These are phyloP conservation scores for Psylliodes chrysocephalus DNA, from an alignment of 2,888 invertebrate genomes.

Conservation along the genomic window DNA sequence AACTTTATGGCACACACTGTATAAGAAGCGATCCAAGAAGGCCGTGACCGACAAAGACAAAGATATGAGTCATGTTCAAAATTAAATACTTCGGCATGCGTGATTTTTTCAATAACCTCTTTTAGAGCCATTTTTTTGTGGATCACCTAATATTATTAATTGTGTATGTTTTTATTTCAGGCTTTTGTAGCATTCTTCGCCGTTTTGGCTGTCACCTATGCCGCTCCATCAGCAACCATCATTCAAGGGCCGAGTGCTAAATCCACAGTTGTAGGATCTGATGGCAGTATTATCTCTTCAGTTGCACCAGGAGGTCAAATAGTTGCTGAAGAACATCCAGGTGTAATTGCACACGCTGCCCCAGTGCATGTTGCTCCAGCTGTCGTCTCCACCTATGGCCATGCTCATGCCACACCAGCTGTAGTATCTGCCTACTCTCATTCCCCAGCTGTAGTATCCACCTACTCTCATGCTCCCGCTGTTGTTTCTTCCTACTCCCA, in stretches of 20 bases:
- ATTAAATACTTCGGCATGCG: too few relatives aligned
- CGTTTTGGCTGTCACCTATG: constrained; percentile 50
- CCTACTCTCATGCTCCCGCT: constrained; percentile 22
- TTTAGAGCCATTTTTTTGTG: too few relatives aligned
- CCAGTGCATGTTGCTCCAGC: constrained; percentile 39
- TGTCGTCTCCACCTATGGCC: constrained; percentile 37
- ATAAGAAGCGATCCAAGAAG: too few relatives aligned
- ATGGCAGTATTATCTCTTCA: constrained; percentile 53
- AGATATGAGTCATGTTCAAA: too few relatives aligned
- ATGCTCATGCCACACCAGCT: constrained; percentile 39
- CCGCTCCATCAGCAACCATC: constrained; percentile 46
- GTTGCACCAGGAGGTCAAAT: constrained; percentile 53
- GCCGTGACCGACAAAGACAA: too few relatives aligned
- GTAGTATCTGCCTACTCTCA: constrained; percentile 32
- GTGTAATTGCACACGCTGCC: constrained; percentile 40
- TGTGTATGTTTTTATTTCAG: too few relatives aligned
- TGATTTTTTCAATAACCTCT: too few relatives aligned
- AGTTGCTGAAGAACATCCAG: constrained; percentile 47
- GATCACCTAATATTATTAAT: too few relatives aligned
- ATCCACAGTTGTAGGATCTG: constrained; percentile 51
- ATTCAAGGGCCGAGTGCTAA: constrained; percentile 55
- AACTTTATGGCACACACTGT: too few relatives aligned
- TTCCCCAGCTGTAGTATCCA: too few relatives aligned
- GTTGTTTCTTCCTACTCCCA: constrained; percentile 44
- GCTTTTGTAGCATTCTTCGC: constrained; percentile 50